Evolutionary conservation across 1,140 invertebrate genomes (phyloP), one percentile per base, ranked within the genome.

Genomic region (Aphaenogaster rudis): DNA sequence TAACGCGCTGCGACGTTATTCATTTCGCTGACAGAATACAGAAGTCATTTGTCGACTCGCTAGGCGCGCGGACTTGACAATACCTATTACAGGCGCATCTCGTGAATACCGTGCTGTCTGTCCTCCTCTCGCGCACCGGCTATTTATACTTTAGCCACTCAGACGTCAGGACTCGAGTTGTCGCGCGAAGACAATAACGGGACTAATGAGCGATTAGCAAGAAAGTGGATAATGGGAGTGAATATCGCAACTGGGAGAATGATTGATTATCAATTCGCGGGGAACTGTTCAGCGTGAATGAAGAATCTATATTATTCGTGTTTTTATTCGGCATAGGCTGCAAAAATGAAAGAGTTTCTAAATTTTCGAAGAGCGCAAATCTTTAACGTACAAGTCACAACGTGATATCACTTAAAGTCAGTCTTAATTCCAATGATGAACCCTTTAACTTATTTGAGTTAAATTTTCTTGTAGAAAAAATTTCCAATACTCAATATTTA

Each of bases 41-140:
- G 76, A 79, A 86, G 63, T 86, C 76, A 86, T 86, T 86, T 86
- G 82, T 86, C 82, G 82, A 52, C 74, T 67, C 48, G 61, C 54
- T 84, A 50, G 59, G 42, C 74, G 59, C 63, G 13, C 66, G 42
- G 76, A 77, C 82, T 77, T 57, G 74, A 86, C 82, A 86, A 86
- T 86, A 86, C 72, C 63, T 79, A 79, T 86, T 86, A 86, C 67
- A 17, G 50, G 54, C 74, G 61, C 36, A 39, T 52, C 33, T n/a
- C 72, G 72, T 85, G 69, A 85, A 78, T 85, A 42, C 57, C 8
- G 57, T 59, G 28, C 21, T 39, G 61, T 36, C 71, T 77, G 15
- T 52, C 71, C 21, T 33, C 0, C 74, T 86, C 28, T 21, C 33
- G 50, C 36, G 33, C 64, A n/a, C 13, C 21, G 36, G 11, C n/a